phyloP scores from a whole-genome alignment of 2,797 vertebrate species.

The Poecile montanus region DNA sequence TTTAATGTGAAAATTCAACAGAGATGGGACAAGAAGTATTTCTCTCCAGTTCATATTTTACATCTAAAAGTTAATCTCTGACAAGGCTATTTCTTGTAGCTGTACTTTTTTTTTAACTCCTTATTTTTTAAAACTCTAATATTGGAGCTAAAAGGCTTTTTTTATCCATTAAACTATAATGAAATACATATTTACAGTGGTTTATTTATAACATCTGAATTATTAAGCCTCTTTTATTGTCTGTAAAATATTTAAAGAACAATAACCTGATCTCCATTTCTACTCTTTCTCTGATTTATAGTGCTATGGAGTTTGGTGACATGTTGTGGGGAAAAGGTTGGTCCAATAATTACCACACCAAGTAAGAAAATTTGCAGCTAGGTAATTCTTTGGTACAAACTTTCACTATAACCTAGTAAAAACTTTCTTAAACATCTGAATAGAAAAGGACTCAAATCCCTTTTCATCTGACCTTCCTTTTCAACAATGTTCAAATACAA shows the following conservation, averaged over 20 bases:
- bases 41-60: background rate
- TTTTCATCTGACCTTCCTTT: background rate
- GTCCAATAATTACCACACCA: background rate
- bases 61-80: background rate
- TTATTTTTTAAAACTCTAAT: background rate
- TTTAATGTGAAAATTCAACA: background rate
- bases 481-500: background rate
- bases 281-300: background rate
- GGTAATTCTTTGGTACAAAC: background rate
- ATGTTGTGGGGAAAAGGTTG: background rate
- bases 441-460: background rate
- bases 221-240: background rate
- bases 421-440: background rate
- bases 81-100: background rate
- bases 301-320: too few relatives aligned
- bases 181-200: background rate
- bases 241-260: background rate
- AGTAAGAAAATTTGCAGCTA: background rate
- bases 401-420: background rate
- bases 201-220: background rate
- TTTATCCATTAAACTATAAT: background rate
- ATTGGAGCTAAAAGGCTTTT: accelerated
- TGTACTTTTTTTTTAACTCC: background rate
- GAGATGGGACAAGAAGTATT: background rate
- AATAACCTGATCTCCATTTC: background rate